Conservation (phyloP, 1,140 invertebrate species). For the Schmidtea mediterranea region DNA sequence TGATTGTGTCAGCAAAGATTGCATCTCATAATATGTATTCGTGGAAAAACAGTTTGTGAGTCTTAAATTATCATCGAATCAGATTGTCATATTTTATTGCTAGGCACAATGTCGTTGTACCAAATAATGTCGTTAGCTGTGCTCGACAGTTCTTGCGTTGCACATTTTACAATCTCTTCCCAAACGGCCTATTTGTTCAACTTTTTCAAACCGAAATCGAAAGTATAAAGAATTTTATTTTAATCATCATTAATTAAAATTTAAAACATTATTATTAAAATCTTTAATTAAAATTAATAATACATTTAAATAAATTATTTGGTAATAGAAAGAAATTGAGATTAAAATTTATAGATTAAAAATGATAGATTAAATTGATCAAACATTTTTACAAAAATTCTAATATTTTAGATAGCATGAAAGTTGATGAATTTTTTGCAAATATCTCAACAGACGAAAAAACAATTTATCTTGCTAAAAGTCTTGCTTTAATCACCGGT, state of each 20-base stretch:
- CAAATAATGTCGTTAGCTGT: slow-evolving; percentile 38
- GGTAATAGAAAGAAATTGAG: too few species aligned
- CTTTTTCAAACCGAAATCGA: slow-evolving; percentile 65
- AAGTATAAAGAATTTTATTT: slow-evolving; percentile 29
- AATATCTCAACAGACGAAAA: too few species aligned
- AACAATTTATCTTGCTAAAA: not conserved
- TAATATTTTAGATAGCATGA: too few species aligned
- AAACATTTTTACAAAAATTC: not conserved
- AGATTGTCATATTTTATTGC: slow-evolving; percentile 4
- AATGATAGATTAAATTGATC: too few species aligned
- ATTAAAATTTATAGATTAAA: too few species aligned
- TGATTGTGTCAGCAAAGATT: slow-evolving; percentile 55
- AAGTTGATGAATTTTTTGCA: too few species aligned
- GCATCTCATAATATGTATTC: slow-evolving; percentile 3
- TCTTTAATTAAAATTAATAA: not conserved
- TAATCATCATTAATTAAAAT: too few species aligned
- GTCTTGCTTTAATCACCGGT: too few species aligned
- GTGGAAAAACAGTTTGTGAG: slow-evolving; percentile 7
- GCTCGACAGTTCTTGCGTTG: slow-evolving; percentile 85
- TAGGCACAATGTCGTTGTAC: slow-evolving; percentile 15
- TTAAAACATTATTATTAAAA: slow-evolving; percentile 3
- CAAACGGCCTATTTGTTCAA: slow-evolving; percentile 78
- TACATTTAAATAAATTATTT: too few species aligned
- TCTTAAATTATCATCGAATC: too few species aligned
- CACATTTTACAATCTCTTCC: slow-evolving; percentile 72